Evolutionary conservation across 2,797 vertebrate species (phyloP).

Genomic region (Catharus ustulatus): DNA sequence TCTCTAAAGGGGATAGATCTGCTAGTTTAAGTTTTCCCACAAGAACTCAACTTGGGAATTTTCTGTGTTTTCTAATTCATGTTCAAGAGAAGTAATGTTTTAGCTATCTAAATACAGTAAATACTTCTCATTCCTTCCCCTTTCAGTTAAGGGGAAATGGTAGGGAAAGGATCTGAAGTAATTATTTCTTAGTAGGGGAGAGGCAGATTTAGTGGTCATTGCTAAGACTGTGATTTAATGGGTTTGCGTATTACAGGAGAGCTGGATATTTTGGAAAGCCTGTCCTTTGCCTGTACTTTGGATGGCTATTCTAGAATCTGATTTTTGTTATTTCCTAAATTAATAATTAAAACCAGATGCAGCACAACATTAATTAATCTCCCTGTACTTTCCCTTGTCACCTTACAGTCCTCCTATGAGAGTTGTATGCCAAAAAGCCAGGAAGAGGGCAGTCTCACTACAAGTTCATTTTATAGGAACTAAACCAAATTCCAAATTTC

Average conservation of each 20-base stretch:
- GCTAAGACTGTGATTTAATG: neutral
- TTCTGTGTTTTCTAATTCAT: neutral
- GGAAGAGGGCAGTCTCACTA: neutral
- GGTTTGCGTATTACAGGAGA: neutral
- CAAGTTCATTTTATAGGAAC: neutral
- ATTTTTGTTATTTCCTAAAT: neutral
- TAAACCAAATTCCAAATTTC: slow-evolving; percentile 17
- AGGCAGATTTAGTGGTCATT: neutral
- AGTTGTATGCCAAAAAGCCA: neutral
- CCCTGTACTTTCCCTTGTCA: neutral
- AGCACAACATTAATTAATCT: neutral
- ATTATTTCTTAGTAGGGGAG: neutral
- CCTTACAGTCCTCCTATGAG: neutral
- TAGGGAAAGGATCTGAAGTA: neutral
- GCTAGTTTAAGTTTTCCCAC: neutral
- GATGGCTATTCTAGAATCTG: neutral
- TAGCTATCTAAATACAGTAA: neutral
- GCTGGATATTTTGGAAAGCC: neutral
- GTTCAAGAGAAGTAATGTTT: neutral
- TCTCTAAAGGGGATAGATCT: neutral
- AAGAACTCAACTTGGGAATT: neutral
- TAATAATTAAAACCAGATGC: neutral
- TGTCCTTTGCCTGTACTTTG: neutral
- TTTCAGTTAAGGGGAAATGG: neutral
- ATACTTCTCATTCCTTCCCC: neutral